Evolutionary conservation across 1,140 invertebrate species (phyloP), one percentile per base, ranked within the genome.

Genomic region (Scylla paramamosain): DNA sequence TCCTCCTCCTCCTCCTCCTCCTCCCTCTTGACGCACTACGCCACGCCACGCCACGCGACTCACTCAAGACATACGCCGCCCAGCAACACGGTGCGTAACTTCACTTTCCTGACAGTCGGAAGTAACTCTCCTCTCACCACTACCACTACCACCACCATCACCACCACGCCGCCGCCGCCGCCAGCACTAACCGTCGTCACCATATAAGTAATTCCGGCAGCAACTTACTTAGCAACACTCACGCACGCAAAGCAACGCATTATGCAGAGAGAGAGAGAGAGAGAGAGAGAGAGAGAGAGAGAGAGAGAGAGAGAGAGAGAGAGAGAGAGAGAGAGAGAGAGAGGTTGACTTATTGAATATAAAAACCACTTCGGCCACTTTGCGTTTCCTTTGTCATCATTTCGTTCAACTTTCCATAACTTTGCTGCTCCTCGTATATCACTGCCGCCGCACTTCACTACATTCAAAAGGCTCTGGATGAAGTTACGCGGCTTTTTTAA

Each of bases 241-340:
- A 77, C 67, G 67, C 25, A 77, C 67, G 67, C n/a, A n/a, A 77
- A 25, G 12, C 6, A 77, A 59, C 20, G 10, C 0, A 59, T 20
- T 59, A 20, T 59, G 25, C 20, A 77, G n/a, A 77, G 67, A 25
- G 67, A 77, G 67, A 77, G 67, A 77, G 67, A 77, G 67, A 77
- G 67, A 77, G 67, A 77, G 67, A 77, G 67, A 77, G 67, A 77
- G 67, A 77, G 67, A 77, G 67, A 77, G 67, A 77, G 67, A 77
- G 67, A 77, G 67, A 77, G 67, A 77, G 67, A 77, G 67, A 77
- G 67, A 77, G 67, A 77, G 67, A 77, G 67, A 77, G 67, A 77
- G 67, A 77, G 8, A 67, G 59, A 67, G 8, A 67, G 59, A 67
- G 20, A 77, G 20, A 77, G 25, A 77, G 67, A 77, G 16, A 77